These are phyloP conservation scores for Lapara coniferarum DNA, from an alignment of 2,888 invertebrate genomes.

Conservation along the genomic window DNA sequence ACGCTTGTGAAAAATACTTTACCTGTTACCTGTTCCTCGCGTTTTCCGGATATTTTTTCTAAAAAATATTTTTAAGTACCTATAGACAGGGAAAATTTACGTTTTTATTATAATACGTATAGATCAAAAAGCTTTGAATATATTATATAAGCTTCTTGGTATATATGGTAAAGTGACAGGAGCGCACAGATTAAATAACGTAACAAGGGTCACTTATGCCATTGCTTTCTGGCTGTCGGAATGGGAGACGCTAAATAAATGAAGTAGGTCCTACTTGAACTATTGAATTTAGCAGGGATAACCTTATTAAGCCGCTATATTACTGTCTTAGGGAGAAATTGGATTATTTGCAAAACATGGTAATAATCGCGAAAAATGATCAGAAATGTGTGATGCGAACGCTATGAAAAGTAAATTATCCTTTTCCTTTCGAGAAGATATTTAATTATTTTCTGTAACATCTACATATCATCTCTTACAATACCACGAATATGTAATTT, in stretches of 20 bases:
- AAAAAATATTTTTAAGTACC: not conserved
- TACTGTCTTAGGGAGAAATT: not conserved
- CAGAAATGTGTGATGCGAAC: not conserved
- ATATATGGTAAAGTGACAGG: slow-evolving; percentile 2
- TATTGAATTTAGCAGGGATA: not conserved
- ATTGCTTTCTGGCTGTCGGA: slow-evolving; percentile 17
- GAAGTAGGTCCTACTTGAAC: not conserved
- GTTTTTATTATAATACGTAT: not conserved
- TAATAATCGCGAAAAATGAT: not conserved
- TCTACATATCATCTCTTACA: no score
- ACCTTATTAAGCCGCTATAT: not conserved
- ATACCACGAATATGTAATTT: no score
- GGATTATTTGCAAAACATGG: not conserved
- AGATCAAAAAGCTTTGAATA: no score
- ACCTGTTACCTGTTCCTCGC: not conserved
- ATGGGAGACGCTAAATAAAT: slow-evolving; percentile 9
- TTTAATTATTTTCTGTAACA: no score
- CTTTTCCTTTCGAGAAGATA: no score
- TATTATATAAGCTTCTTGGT: no score
- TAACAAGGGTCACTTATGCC: slow-evolving; percentile 10
- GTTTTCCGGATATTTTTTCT: not conserved
- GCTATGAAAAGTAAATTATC: not conserved
- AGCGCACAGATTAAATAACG: slow-evolving; percentile 21
- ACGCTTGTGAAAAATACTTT: no score
- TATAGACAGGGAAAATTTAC: not conserved